Base-by-base conservation (phyloP, 2,113 vertebrate species). In the Festucalex cinctus region DNA sequence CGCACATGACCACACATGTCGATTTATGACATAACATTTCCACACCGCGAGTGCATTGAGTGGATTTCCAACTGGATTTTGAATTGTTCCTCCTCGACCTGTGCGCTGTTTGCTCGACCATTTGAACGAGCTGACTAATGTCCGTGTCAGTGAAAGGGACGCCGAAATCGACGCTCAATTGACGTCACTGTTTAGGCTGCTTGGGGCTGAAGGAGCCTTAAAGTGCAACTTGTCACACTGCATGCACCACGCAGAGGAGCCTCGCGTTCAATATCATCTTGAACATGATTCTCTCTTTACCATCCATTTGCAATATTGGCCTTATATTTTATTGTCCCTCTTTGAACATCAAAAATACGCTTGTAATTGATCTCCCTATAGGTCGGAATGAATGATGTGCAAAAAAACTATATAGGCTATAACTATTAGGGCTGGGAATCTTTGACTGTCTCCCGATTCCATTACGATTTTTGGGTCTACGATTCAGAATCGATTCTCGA, bases 141-240 rank as follows among this genome's bases (percentile, higher is more conserved):
- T 71, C 63, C 24, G 58, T 78, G 76, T 77, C 74, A 90, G 89
- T 88, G 89, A 91, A 91, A 92, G 88, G 87, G 87, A 90, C 85
- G 84, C 82, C 64, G 79, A 81, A 90, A 87, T 85, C 83, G 82
- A 86, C 86, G 91, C 88, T 90, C 89, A 88, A 90, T 93, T 90
- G 90, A 75, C 84, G 75, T 71, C 84, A 87, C 85, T 81, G 85
- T 83, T 75, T 76, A 87, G 91, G 89, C 76, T 88, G 83, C 88
- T 81, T 92, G 7, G 89, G 81, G 79, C 85, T 93, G 85, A 89
- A 93, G 90, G 87, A 89, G 83, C 89, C 69, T 73, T 83, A 88
- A 92, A 91, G 88, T 86, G 86, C 74, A 68, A 71, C 74, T 79
- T 88, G 86, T 84, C 79, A 84, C 39, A 62, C 71, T 63, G 64